Base-by-base conservation (phyloP, 2,888 invertebrate species). In the Dermolepida albohirtum region DNA sequence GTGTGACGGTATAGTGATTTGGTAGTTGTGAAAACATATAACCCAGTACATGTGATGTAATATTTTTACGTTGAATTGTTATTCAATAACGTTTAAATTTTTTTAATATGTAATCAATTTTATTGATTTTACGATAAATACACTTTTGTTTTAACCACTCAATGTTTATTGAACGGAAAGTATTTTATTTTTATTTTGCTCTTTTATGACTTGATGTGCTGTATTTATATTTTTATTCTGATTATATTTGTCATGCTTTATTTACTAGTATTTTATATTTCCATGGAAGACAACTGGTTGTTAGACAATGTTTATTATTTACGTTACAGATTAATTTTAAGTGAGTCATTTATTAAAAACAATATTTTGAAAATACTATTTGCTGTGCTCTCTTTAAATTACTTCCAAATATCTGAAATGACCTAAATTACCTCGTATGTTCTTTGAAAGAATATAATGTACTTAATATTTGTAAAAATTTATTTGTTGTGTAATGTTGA, bases 1-100 rank as follows among this genome's bases (percentile, higher is more conserved):
- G 50, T 17, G 50, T 17, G 11, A 50, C 5, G 47, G 49, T 57
- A 49, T 47, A 57, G 57, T 57, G 62, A 43, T 41, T 59, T 67
- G 16, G 50, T 49, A 63, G 68, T 68, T 57, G 59, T 68, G 68
- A 68, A 64, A 57, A 43, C 34, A 49, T 59, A 65, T 68, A 68
- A 59, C 68, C 68, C 64, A 57, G 64, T 68, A 64, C 14, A 68
- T 64, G 68, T 68, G 68, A 68, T 59, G 57, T 68, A 68, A 40
- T 59, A 50, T 41, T 55, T n/a, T 47, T 57, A 57, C 29, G 49
- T 67, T 51, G 52, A 62, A 22, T 67, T 67, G 51, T 52, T 67
- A 51, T 41, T 39, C 51, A 51, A 22, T 17, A 34, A 47, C 29
- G 27, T 51, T 41, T 51, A 39, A 40, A 22, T 63, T 63, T 50